Evolutionary conservation across 2,797 vertebrate species (phyloP).

Genomic region (Sphenopsis melanotis): DNA sequence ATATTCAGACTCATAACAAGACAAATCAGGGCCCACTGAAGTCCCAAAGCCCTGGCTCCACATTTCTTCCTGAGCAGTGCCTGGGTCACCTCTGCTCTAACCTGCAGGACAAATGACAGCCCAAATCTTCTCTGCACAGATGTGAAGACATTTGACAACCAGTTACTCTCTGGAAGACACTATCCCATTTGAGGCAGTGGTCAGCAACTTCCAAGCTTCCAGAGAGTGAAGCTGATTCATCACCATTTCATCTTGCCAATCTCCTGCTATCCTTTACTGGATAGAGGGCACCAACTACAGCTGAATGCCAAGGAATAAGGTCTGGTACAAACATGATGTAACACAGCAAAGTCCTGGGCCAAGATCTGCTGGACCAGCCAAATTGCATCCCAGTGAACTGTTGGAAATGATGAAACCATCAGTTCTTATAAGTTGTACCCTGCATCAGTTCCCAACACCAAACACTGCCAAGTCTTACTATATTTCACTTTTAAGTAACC

Average conservation of each 20-base stretch:
- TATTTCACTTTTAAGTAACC: neutral
- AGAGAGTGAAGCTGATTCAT: neutral
- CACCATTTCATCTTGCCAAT: neutral
- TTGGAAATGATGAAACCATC: neutral
- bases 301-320: neutral
- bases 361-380: conserved; percentile 1
- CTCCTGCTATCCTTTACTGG: neutral
- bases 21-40: neutral
- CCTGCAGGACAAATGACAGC: neutral
- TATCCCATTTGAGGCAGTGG: neutral
- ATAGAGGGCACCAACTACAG: neutral
- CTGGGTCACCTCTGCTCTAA: neutral
- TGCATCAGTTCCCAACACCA: neutral
- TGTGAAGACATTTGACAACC: neutral
- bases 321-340: neutral
- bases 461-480: neutral
- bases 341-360: neutral
- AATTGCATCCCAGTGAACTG: neutral
- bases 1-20: neutral
- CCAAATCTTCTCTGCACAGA: neutral
- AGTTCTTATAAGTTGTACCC: neutral
- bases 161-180: neutral
- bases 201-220: neutral
- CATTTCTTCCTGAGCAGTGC: neutral
- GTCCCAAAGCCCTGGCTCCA: neutral